Base-by-base conservation (phyloP, 2,113 vertebrate species). In the Reinhardtius hippoglossoides region DNA sequence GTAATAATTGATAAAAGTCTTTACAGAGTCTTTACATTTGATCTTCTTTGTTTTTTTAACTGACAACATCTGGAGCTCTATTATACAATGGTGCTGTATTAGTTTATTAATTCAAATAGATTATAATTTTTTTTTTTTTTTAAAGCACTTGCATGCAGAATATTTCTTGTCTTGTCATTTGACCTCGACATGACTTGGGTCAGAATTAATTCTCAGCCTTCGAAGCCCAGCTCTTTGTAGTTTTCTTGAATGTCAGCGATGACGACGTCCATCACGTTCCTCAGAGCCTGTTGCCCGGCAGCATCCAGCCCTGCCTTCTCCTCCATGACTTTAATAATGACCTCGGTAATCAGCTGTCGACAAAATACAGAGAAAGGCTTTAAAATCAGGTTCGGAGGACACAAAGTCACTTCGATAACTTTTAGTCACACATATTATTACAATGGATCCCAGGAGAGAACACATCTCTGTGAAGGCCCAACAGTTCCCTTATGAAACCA, bases 171-270 rank as follows among this genome's bases (percentile, higher is more conserved):
- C 26, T 44, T 27, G 20, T 40, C 8, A 9, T 68, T 13, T n/a
- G 23, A n/a, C 62, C 27, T 15, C 1, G 9, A 14, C 16, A 18
- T 14, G 42, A 63, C 74, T 15, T 9, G 3, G 9, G 12, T 15
- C n/a, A 52, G 71, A 10, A n/a, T 40, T 24, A 4, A 27, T 26
- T 20, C 50, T 93, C 83, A 94, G 12, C 87, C 90, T 0, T 27
- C 37, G 67, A 87, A 93, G 72, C 88, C 90, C n/a, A 93, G 61
- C 67, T 93, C 89, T 84, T 94, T 94, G 89, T 95, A 95, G 59
- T 57, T 58, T 21, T 40, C 60, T 0, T 84, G 92, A 0, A 95
- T 82, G 69, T 94, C 94, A 0, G 54, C 75, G 0, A 92, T 90
- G 76, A 95, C 50, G 0, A 8, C 2, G 0, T 14, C 67, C 90